Conservation (phyloP, 2,797 vertebrate species). For the Dicrostonyx torquatus region DNA sequence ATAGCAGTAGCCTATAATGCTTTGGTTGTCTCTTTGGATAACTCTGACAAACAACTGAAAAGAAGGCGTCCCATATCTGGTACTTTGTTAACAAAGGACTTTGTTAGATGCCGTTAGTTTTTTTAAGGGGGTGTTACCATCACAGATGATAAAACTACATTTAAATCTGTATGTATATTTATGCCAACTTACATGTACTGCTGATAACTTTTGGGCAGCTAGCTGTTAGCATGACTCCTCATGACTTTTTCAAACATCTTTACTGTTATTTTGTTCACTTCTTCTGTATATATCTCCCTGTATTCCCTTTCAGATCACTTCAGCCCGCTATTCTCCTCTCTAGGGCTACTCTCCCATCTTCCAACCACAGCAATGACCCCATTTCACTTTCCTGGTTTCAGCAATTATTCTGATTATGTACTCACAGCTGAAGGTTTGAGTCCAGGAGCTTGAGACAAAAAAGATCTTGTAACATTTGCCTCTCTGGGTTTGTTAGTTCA, state of each 20-base stretch:
- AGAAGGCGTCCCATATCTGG: neutral
- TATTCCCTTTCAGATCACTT: neutral
- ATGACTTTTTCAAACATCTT: neutral
- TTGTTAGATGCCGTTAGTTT: neutral
- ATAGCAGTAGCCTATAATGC: neutral
- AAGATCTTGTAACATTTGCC: neutral
- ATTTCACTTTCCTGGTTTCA: neutral
- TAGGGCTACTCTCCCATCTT: neutral
- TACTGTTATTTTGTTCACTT: neutral
- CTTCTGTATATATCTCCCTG: neutral
- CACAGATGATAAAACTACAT: neutral
- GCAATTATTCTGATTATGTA: neutral
- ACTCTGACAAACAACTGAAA: neutral
- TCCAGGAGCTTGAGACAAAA: neutral
- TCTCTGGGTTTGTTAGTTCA: neutral
- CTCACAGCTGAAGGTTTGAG: neutral
- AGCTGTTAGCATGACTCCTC: neutral
- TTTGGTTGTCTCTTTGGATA: neutral
- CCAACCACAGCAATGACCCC: neutral
- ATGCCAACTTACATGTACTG: neutral
- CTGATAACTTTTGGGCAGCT: neutral
- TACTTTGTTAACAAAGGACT: neutral
- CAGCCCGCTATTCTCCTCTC: neutral
- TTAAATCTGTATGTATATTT: neutral
- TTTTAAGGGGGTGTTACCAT: neutral